Evolutionary conservation across 1,140 invertebrate genomes (phyloP).

Genomic region (Apis mellifera): Amel_HAv3.1 CM009941.2:1059501-1060000

Average conservation of each 20-base stretch:
- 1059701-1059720: background rate
- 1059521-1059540: background rate
- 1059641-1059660: no score
- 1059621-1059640: no score
- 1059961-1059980: no score
- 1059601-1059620: no score
- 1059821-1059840: conserved; percentile 38
- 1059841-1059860: background rate
- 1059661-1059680: no score
- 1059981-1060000: background rate
- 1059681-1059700: no score
- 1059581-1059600: no score
- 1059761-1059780: conserved; percentile 6
- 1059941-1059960: background rate
- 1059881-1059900: conserved; percentile 24
- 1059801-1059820: conserved; percentile 10
- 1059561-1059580: no score
- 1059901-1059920: conserved; percentile 26
- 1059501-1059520: background rate
- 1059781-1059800: conserved; percentile 36
- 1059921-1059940: conserved; percentile 3
- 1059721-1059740: background rate
- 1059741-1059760: no score
- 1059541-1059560: background rate
- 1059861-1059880: background rate